Evolutionary conservation across 2,113 vertebrate genomes (phyloP), one percentile per base, ranked within the genome.

Genomic region (Phaethon lepturus): DNA sequence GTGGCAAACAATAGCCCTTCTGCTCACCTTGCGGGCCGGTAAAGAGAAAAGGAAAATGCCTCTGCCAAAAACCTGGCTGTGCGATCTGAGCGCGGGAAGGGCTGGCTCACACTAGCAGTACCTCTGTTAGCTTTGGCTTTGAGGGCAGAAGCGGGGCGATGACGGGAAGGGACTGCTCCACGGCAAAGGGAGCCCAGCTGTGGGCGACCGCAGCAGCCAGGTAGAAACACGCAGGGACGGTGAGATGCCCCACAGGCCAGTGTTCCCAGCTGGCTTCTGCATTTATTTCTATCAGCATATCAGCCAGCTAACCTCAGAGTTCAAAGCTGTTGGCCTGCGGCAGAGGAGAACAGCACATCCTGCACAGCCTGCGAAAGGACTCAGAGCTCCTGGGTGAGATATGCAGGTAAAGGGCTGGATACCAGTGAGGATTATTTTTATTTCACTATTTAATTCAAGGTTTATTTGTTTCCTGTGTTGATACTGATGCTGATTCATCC

Each of bases 391-490:
- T 71, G 67, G 26, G 53, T 1, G 33, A 94, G 92, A 93, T 74
- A 95, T 4, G 23, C 87, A 83, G 86, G 71, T 82, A 45, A 72
- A 96, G 31, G 50, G 26, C 23, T 66, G 31, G 55, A 72, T 40
- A 87, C 19, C 59, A 81, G 29, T 1, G n/a, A 78, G n/a, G 56
- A 73, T 85, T 95, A 87, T 80, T 93, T 95, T 85, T 64, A 49
- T 89, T 81, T 84, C 23, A 33, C 28, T 59, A 35, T 60, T 91
- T 91, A 45, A 88, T 86, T 88, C 89, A 93, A 88, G 93, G 84
- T 86, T 93, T 91, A 49, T 94, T 93, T 86, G 77, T 82, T 97
- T 31, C 66, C 80, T 69, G 12, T 68, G 52, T 55, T 86, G 89
- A 91, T 76, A 93, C 31, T 42, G 53, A 88, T 76, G 71, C 35